phyloP scores from a whole-genome alignment of 2,888 invertebrate genomes.

The Lasiommata megera region DNA sequence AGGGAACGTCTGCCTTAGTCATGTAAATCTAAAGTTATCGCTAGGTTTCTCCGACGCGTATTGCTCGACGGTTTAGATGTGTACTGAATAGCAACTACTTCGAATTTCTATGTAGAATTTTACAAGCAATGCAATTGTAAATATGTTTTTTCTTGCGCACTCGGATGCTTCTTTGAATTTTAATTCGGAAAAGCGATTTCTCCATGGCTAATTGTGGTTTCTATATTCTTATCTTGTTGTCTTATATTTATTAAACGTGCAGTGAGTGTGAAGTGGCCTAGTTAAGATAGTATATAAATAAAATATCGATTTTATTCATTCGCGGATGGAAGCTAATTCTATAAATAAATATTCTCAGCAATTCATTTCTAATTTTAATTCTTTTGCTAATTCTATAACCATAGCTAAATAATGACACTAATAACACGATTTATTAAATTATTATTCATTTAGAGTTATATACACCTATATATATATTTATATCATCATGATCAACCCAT shows the following conservation, averaged over 20 bases:
- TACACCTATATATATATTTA: too few species aligned
- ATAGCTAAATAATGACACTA: too few species aligned
- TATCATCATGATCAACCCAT: too few species aligned
- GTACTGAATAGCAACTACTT: constrained; percentile 21
- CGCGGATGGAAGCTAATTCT: not conserved
- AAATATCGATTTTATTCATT: not conserved
- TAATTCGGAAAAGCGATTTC: constrained; percentile 9
- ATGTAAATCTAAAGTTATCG: too few species aligned
- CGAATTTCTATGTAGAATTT: constrained; percentile 27
- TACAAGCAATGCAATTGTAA: constrained; percentile 20
- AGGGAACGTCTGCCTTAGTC: too few species aligned
- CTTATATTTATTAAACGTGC: not conserved
- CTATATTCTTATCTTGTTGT: constrained; percentile 1
- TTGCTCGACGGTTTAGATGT: not conserved
- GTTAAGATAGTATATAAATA: not conserved
- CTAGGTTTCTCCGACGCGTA: too few species aligned
- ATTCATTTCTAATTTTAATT: too few species aligned
- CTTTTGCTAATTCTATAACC: too few species aligned
- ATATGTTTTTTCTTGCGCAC: constrained; percentile 19
- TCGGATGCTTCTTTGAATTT: constrained; percentile 17
- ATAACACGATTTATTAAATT: too few species aligned
- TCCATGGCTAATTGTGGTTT: constrained; percentile 3
- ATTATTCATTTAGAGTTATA: too few species aligned
- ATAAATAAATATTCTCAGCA: too few species aligned
- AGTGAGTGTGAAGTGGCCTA: not conserved